Conservation (phyloP, 2,113 vertebrate species). For the Talpa occidentalis region DNA sequence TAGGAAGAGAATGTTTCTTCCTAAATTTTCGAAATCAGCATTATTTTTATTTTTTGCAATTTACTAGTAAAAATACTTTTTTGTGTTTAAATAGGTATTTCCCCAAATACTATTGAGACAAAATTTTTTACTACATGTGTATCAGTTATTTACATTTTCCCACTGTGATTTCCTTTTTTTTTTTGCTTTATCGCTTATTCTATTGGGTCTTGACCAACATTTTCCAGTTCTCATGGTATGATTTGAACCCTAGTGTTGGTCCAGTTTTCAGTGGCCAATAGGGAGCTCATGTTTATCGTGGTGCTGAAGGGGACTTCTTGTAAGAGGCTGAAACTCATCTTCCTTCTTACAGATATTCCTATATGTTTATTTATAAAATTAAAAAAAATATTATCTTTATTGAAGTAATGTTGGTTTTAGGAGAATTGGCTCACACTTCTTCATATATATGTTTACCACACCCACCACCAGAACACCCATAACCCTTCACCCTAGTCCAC, state of each 20-base stretch:
- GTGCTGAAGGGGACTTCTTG: background rate
- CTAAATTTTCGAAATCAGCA: background rate
- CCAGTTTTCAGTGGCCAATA: background rate
- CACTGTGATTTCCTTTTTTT: background rate
- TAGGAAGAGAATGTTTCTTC: background rate
- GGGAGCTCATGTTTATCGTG: background rate
- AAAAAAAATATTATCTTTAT: no score
- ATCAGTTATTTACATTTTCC: background rate
- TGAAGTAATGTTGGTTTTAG: no score
- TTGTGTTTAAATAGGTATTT: constrained; percentile 6
- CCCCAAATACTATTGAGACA: background rate
- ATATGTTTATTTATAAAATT: background rate
- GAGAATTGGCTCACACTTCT: no score
- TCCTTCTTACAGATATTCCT: background rate
- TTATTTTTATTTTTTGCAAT: background rate
- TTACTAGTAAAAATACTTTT: background rate
- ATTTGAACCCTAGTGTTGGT: background rate
- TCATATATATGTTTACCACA: no score
- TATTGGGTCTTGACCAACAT: background rate
- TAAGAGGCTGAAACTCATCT: background rate
- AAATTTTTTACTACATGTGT: background rate
- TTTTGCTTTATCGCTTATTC: background rate
- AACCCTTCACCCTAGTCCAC: no score
- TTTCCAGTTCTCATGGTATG: background rate
- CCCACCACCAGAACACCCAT: no score